phyloP scores from a whole-genome alignment of 2,888 invertebrate genomes.

The Pristionchus exspectatus region DNA sequence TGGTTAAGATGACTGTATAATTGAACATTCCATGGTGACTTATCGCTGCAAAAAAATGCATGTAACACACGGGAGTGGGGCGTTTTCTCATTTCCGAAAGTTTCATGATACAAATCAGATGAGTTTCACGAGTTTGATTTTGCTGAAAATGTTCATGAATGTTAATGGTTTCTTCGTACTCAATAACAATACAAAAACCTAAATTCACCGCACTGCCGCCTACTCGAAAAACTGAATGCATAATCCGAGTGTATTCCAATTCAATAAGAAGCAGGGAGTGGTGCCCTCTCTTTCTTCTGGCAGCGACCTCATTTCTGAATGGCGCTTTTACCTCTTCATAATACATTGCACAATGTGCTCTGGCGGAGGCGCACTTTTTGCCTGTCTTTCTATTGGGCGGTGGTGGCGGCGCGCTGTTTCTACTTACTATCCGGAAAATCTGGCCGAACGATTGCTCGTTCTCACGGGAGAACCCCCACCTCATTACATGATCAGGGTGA shows the following conservation, averaged over 20 bases:
- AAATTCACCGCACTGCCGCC: too few relatives aligned
- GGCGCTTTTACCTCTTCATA: neutral
- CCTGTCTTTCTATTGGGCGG: neutral
- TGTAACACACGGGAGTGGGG: neutral
- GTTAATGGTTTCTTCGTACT: too few relatives aligned
- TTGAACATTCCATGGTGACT: neutral
- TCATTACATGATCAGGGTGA: conserved; percentile 30
- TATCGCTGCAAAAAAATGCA: neutral
- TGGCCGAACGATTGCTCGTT: neutral
- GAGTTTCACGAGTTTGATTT: too few relatives aligned
- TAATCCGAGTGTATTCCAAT: too few relatives aligned
- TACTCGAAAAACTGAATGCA: too few relatives aligned
- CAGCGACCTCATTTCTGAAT: neutral
- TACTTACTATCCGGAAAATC: neutral
- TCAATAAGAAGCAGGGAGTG: conserved; percentile 7
- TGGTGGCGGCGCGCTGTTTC: neutral
- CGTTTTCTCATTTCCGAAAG: too few relatives aligned
- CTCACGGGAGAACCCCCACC: neutral
- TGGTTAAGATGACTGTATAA: neutral
- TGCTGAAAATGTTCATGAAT: too few relatives aligned
- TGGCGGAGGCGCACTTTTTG: neutral
- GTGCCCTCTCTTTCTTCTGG: neutral
- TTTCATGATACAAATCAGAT: too few relatives aligned
- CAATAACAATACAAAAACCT: too few relatives aligned
- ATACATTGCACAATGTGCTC: neutral